Percentiles rank a stretch among this genome's conserved stretches.
Evolutionary conservation across 2,888 invertebrate genomes (phyloP).

Genomic region (Scaptomyza tumidula): DNA sequence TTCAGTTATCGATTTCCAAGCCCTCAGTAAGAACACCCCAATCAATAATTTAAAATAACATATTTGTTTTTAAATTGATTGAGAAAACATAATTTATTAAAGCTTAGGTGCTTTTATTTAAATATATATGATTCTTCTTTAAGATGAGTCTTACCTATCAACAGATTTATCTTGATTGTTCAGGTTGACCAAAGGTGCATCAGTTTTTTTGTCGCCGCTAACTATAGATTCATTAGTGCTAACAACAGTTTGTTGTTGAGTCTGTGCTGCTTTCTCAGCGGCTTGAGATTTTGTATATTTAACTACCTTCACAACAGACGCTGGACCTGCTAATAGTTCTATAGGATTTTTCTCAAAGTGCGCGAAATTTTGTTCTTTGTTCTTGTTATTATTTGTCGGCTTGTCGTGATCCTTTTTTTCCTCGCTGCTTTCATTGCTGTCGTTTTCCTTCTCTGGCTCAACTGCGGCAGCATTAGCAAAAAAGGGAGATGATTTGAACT

Average conservation of each 20-base stretch:
- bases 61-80: too few relatives aligned
- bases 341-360: slow-evolving; percentile 15
- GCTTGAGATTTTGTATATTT: not conserved
- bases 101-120: too few relatives aligned
- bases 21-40: too few relatives aligned
- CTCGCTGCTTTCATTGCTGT: slow-evolving; percentile 57
- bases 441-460: slow-evolving; percentile 24
- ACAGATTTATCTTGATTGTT: not conserved
- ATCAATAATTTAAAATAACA: too few relatives aligned
- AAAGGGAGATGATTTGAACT: slow-evolving; percentile 75
- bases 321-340: slow-evolving; percentile 3
- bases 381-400: slow-evolving; percentile 19
- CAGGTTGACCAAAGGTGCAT: not conserved
- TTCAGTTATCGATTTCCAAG: too few relatives aligned
- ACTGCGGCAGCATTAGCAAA: slow-evolving; percentile 38
- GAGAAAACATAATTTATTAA: too few relatives aligned
- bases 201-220: not conserved
- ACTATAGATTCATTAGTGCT: not conserved
- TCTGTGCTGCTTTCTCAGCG: not conserved
- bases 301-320: not conserved
- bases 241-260: not conserved
- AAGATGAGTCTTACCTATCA: not conserved
- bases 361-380: not conserved
- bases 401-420: slow-evolving; percentile 46
- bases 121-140: too few relatives aligned